These are phyloP conservation scores for Lemur catta DNA, from an alignment of 2,797 vertebrate species.

Conservation along the genomic window DNA sequence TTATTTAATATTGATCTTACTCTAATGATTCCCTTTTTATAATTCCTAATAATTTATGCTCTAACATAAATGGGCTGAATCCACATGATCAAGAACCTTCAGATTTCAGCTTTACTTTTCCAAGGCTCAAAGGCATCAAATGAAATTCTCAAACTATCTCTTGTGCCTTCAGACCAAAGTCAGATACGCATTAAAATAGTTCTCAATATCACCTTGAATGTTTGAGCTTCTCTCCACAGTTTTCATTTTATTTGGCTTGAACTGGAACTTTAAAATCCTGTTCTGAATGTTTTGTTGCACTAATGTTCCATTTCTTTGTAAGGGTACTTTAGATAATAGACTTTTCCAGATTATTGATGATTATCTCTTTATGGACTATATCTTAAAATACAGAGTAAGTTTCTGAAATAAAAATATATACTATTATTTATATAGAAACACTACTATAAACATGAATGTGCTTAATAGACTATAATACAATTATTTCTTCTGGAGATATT, in stretches of 20 bases:
- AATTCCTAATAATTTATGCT: neutral
- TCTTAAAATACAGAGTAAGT: neutral
- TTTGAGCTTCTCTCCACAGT: neutral
- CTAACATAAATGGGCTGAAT: neutral
- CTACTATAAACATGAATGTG: neutral
- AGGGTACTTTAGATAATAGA: neutral
- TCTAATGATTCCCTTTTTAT: neutral
- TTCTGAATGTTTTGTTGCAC: neutral
- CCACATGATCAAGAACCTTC: neutral
- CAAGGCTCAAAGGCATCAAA: neutral
- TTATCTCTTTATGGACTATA: neutral
- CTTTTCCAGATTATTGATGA: neutral
- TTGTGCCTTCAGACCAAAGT: neutral
- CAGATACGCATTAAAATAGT: neutral
- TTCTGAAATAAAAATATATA: constrained; percentile 8
- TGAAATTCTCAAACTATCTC: neutral
- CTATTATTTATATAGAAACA: neutral
- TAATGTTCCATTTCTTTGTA: neutral
- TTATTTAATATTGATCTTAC: neutral
- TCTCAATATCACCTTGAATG: neutral
- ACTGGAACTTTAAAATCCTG: neutral
- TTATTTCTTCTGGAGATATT: neutral
- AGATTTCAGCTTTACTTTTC: neutral
- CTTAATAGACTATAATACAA: neutral
- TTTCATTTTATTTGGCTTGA: constrained; percentile 17